Conservation (phyloP, 2,113 vertebrate species). For the Rhinogobius similis region DNA sequence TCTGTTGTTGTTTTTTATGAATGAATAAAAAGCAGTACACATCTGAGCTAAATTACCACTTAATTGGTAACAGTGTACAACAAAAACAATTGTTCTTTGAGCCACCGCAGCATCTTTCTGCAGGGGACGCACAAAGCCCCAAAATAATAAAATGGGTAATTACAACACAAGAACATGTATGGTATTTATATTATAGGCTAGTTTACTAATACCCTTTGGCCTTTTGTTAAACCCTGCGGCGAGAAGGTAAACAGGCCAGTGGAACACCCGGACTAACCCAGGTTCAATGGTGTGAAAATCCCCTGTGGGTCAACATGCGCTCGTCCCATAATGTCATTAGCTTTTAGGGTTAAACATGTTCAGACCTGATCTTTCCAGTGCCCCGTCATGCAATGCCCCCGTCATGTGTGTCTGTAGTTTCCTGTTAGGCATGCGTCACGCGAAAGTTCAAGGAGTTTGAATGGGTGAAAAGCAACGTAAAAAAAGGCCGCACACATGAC, state of each 20-base stretch:
- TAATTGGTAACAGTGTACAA: not conserved
- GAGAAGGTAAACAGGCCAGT: slow-evolving; percentile 31
- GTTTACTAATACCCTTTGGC: slow-evolving; percentile 54
- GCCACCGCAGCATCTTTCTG: slow-evolving; percentile 19
- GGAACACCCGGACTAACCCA: slow-evolving; percentile 27
- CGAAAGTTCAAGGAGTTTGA: not conserved
- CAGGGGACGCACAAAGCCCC: slow-evolving; percentile 36
- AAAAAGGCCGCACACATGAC: not conserved
- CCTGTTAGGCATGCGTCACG: not conserved
- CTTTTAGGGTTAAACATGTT: slow-evolving; percentile 62
- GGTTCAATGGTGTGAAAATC: slow-evolving; percentile 69
- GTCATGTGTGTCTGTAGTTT: slow-evolving; percentile 12
- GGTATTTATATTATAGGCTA: slow-evolving; percentile 59
- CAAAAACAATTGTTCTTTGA: not conserved
- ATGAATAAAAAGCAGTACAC: not conserved
- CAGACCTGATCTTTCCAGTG: slow-evolving; percentile 24
- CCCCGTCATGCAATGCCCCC: slow-evolving; percentile 15
- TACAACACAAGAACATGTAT: slow-evolving; percentile 33
- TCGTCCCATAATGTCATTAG: slow-evolving; percentile 66
- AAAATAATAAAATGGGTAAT: slow-evolving; percentile 53
- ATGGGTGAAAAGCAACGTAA: not conserved
- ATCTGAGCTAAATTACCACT: not conserved
- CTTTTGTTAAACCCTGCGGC: slow-evolving; percentile 11
- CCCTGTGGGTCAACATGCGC: slow-evolving; percentile 64
- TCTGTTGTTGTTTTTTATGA: not conserved